Percentiles rank a stretch among this genome's conserved stretches.
phyloP scores from a whole-genome alignment of 2,797 vertebrate genomes.

The Hemibagrus guttatus region DNA sequence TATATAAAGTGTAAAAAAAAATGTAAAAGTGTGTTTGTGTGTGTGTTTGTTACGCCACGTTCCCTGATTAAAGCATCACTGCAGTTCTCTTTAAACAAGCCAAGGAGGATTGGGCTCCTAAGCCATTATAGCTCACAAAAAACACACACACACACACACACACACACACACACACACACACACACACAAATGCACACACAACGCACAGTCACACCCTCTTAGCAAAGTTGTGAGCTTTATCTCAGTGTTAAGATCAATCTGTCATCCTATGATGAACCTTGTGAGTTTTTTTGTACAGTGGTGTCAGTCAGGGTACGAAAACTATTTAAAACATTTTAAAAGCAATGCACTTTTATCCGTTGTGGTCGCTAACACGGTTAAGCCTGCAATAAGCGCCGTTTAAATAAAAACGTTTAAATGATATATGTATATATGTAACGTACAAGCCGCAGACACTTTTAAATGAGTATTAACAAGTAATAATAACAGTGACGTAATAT shows the following conservation, averaged over 20 bases:
- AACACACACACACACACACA: conserved; percentile 11
- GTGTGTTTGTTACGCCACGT: not conserved
- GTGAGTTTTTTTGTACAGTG: not conserved
- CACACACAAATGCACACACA: not conserved
- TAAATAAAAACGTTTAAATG: not conserved
- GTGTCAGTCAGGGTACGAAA: conserved; percentile 16
- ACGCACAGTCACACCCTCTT: conserved; percentile 19
- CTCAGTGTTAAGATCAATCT: conserved; percentile 20
- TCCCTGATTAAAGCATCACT: conserved; percentile 13
- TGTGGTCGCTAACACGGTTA: not conserved
- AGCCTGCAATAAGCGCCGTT: conserved; percentile 33
- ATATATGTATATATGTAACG: not conserved
- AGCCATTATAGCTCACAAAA: conserved; percentile 33
- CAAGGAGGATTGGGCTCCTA: conserved; percentile 30
- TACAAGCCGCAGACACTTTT: conserved; percentile 4
- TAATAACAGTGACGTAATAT: not conserved
- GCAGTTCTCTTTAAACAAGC: conserved; percentile 29
- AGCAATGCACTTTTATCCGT: conserved; percentile 16
- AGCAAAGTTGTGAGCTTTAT: conserved; percentile 16
- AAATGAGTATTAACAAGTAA: conserved; percentile 11
- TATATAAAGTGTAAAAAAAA: not conserved
- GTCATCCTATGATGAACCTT: not conserved
- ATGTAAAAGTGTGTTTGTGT: not conserved
- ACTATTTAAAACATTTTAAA: not conserved
- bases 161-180: conserved; percentile 22